Evolutionary conservation across 2,888 invertebrate genomes (phyloP).

Genomic region (Sabatieria punctata): DNA sequence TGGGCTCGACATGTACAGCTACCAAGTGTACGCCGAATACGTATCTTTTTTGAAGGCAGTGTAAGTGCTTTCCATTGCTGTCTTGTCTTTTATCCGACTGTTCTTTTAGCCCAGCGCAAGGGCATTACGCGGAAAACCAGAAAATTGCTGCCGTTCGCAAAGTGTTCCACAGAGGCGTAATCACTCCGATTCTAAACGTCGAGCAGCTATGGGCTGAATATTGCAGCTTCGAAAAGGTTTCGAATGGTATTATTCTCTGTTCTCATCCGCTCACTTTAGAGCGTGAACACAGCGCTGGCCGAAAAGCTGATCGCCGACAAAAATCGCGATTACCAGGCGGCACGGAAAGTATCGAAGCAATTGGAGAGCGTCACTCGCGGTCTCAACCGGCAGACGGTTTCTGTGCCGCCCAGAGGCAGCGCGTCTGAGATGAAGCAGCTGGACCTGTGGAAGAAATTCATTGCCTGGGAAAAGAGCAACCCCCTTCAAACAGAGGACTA

Average conservation of each 20-base stretch:
- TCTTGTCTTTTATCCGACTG: slow-evolving; percentile 41
- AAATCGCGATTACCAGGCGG: slow-evolving; percentile 81
- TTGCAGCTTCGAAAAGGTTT: slow-evolving; percentile 63
- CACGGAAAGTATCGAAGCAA: slow-evolving; percentile 77
- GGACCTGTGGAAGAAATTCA: slow-evolving; percentile 96
- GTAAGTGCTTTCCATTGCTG: slow-evolving; percentile 40
- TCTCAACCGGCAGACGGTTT: slow-evolving; percentile 80
- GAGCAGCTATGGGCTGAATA: slow-evolving; percentile 89
- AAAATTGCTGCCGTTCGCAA: slow-evolving; percentile 96
- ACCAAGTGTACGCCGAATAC: slow-evolving; percentile 93
- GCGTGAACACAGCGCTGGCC: slow-evolving; percentile 69
- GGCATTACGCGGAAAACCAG: slow-evolving; percentile 98
- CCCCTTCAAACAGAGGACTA: slow-evolving; percentile 91
- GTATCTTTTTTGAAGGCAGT: slow-evolving; percentile 62
- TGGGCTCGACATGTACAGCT: slow-evolving; percentile 91
- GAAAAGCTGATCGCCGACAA: slow-evolving; percentile 95
- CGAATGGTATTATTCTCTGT: not conserved
- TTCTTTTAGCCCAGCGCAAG: slow-evolving; percentile 59
- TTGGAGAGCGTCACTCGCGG: slow-evolving; percentile 85
- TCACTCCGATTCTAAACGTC: slow-evolving; percentile 90
- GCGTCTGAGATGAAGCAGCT: slow-evolving; percentile 41
- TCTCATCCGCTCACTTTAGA: slow-evolving; percentile 39
- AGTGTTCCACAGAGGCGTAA: slow-evolving; percentile 84
- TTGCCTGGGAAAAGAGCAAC: slow-evolving; percentile 89
- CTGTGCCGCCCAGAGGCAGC: slow-evolving; percentile 66